Evolutionary conservation across 2,113 vertebrate genomes (phyloP), one percentile per base, ranked within the genome.

Genomic region (Bos javanicus): DNA sequence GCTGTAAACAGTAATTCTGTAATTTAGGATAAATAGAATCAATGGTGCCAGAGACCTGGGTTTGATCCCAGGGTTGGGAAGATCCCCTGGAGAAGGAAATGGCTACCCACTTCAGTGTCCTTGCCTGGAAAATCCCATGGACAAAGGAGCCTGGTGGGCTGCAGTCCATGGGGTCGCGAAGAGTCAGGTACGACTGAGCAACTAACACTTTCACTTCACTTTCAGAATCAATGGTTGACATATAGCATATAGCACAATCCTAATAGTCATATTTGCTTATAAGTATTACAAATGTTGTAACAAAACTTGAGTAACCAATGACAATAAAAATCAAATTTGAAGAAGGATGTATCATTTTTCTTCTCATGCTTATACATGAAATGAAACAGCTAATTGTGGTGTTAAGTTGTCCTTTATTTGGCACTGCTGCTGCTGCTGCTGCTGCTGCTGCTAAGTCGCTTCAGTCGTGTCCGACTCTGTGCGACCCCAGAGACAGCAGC

Each of bases 91-190:
- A 71, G n/a, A 71, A 71, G 67, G 67, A 71, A 71, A 71, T 71
- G 67, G n/a, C n/a, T 71, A 71, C 9, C 67, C n/a, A 39, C n/a
- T 36, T 36, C 19, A 36, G 19, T 36, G n/a, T 71, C n/a, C 9
- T 23, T 71, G n/a, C n/a, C 67, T 71, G 67, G 19, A 71, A 71
- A 39, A 71, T 39, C 5, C 67, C 67, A 39, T 39, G 67, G 67
- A 23, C 67, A 71, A 11, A 71, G n/a, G 36, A 71, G 10, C n/a
- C 67, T 71, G 5, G 5, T 39, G 67, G 64, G 64, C 4, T 71
- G 64, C 19, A 71, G n/a, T 71, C n/a, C 64, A 71, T 1, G 64
- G n/a, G 19, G 19, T 71, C 0, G 2, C 0, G 0, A 23, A 36
- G 19, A 71, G 64, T 23, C n/a, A 36, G 64, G 19, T 13, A 71